phyloP scores from a whole-genome alignment of 2,888 invertebrate species.

The Gnatocerus cornutus region DNA sequence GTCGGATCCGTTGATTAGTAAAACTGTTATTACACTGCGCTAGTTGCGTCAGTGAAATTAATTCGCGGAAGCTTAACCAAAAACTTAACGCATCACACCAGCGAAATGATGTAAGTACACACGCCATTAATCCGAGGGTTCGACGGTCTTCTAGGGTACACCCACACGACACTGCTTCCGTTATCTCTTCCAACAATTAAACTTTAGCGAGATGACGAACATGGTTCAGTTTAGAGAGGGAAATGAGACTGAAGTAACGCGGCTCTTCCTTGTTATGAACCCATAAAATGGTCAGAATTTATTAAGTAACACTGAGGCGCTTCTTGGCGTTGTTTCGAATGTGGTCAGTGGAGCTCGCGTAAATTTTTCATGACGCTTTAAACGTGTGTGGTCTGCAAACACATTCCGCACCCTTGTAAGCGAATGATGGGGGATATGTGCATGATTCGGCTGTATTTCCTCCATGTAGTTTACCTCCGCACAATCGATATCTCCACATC shows the following conservation, averaged over 20 bases:
- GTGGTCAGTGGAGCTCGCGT: no score
- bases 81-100: constrained; percentile 28
- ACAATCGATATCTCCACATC: constrained; percentile 46
- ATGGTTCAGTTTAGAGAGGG: constrained; percentile 18
- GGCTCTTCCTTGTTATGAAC: constrained; percentile 3
- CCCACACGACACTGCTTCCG: constrained; percentile 45
- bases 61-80: constrained; percentile 27
- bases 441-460: constrained; percentile 47
- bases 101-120: constrained; percentile 32
- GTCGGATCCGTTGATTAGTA: constrained; percentile 39
- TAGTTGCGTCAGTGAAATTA: constrained; percentile 20
- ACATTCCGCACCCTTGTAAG: constrained; percentile 9
- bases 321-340: no score
- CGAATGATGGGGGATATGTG: constrained; percentile 33
- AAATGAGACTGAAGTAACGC: constrained; percentile 41
- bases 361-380: no score
- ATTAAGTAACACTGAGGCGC: not conserved
- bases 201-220: constrained; percentile 42
- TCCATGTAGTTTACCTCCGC: constrained; percentile 30
- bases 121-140: constrained; percentile 40
- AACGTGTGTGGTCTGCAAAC: not conserved
- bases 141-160: constrained; percentile 5
- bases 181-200: constrained; percentile 49
- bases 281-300: not conserved
- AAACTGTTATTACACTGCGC: constrained; percentile 36